A percentile compares a stretch with the other conserved stretches of the same genome.
These are phyloP conservation scores for Agapornis roseicollis DNA, from an alignment of 2,113 vertebrate species.

Conservation along the genomic window DNA sequence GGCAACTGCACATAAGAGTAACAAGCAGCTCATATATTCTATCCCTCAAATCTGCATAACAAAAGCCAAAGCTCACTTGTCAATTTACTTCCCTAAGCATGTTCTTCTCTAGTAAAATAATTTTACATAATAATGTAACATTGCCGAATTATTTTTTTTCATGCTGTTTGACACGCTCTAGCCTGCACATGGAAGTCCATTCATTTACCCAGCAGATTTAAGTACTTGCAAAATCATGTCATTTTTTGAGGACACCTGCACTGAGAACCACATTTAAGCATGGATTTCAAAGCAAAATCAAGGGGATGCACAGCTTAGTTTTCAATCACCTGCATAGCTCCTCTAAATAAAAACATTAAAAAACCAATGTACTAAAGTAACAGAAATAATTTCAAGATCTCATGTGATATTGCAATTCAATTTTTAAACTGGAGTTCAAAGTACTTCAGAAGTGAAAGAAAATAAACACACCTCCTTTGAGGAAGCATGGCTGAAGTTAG, in stretches of 20 bases:
- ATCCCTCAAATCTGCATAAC: not conserved
- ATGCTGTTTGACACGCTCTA: not conserved
- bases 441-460: not conserved
- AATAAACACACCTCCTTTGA: not conserved
- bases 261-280: not conserved
- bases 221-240: not conserved
- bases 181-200: not conserved
- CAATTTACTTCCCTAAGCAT: not conserved
- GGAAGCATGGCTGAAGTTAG: not conserved
- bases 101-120: not conserved
- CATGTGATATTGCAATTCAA: fast-evolving
- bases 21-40: not conserved
- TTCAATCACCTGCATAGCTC: not conserved
- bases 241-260: not conserved
- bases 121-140: not conserved
- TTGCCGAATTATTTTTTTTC: not conserved
- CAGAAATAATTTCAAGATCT: not conserved
- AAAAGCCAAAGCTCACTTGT: not conserved
- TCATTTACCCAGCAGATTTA: not conserved
- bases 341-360: not conserved
- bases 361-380: not conserved
- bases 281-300: not conserved
- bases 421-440: not conserved
- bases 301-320: not conserved
- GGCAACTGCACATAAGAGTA: not conserved